Conservation (phyloP, 2,888 invertebrate genomes). For the Acronicta leporina region DNA sequence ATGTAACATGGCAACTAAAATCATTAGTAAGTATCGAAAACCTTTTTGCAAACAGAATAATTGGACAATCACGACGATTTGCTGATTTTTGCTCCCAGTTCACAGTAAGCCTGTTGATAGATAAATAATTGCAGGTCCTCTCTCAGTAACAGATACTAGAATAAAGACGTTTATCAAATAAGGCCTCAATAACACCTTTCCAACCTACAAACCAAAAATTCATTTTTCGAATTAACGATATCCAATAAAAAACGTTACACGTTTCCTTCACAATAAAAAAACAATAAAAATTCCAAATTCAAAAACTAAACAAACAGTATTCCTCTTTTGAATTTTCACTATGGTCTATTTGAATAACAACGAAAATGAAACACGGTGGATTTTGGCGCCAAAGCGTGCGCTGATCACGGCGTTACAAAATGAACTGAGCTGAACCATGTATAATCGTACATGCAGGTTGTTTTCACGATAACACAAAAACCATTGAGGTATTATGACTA, state of each 20-base stretch:
- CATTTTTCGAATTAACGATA: slow-evolving; percentile 10
- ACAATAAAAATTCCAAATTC: background rate
- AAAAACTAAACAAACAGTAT: background rate
- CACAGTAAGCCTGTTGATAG: too few relatives aligned
- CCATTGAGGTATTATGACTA: background rate
- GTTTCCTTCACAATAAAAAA: background rate
- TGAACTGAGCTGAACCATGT: slow-evolving; percentile 36
- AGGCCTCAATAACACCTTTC: too few relatives aligned
- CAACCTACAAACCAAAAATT: slow-evolving; percentile 8
- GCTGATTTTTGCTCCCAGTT: too few relatives aligned
- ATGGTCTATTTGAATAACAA: slow-evolving; percentile 16
- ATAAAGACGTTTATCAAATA: too few relatives aligned
- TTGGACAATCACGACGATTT: too few relatives aligned
- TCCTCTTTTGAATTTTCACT: slow-evolving; percentile 12
- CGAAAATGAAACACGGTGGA: slow-evolving; percentile 23
- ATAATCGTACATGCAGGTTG: slow-evolving; percentile 7
- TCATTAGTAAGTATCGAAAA: too few relatives aligned
- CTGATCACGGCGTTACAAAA: slow-evolving; percentile 3
- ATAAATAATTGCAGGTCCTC: too few relatives aligned
- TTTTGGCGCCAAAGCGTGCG: slow-evolving; percentile 33
- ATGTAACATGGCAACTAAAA: too few relatives aligned
- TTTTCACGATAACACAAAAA: slow-evolving; percentile 19
- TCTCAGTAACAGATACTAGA: too few relatives aligned
- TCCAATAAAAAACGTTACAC: slow-evolving; percentile 1
- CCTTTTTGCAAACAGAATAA: too few relatives aligned